A percentile compares a stretch with the other conserved stretches of the same genome.
Evolutionary conservation across 1,140 invertebrate species (phyloP).

Genomic region (Caenorhabditis brenneri): DNA sequence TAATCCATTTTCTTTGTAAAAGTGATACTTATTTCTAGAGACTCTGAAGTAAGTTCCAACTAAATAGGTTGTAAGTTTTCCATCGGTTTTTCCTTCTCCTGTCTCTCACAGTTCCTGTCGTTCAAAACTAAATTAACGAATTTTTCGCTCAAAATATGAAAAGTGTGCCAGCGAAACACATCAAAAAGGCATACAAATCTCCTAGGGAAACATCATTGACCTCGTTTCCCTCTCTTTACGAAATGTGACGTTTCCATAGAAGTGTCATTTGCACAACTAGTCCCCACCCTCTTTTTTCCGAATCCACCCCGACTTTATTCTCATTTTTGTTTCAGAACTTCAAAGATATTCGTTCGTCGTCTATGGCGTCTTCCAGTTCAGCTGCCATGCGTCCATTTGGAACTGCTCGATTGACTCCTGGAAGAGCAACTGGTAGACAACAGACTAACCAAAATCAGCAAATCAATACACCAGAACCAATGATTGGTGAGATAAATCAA

Average conservation of each 20-base stretch:
- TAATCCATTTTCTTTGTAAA: no score
- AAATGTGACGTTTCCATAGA: conserved; percentile 38
- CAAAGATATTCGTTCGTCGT: conserved; percentile 21
- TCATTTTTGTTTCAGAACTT: conserved; percentile 28
- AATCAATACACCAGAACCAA: conserved; percentile 18
- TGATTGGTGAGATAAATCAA: not conserved
- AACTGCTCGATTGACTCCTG: conserved; percentile 8
- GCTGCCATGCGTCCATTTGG: conserved; percentile 8
- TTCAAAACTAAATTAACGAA: not conserved
- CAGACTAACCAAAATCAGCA: conserved; percentile 21
- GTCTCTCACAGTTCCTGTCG: not conserved
- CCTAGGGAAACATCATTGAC: conserved; percentile 14
- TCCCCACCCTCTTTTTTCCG: not conserved
- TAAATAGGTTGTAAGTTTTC: not conserved
- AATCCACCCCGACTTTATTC: not conserved
- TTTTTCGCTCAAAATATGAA: not conserved
- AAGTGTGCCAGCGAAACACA: not conserved
- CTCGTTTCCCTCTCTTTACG: not conserved
- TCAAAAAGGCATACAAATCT: not conserved
- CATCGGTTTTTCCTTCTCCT: no score
- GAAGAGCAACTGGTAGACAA: conserved; percentile 10
- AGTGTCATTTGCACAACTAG: not conserved
- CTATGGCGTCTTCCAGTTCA: conserved; percentile 25
- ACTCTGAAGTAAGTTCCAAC: not conserved
- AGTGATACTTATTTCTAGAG: no score